phyloP scores from a whole-genome alignment of 2,888 invertebrate genomes.

The Erpobdella octoculata region DNA sequence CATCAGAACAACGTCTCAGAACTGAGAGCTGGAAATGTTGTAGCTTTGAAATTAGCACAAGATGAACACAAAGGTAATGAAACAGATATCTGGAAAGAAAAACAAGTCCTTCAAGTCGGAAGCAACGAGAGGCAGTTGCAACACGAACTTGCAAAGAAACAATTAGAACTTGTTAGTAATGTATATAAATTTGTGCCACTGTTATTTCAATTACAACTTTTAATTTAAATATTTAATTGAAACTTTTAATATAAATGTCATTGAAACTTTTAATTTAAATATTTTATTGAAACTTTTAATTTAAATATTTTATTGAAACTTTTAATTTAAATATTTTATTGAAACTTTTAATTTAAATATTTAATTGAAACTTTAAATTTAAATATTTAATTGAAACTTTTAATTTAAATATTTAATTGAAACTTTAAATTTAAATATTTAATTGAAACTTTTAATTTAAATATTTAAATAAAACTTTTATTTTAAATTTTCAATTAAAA shows the following conservation, averaged over 20 bases:
- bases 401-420: conserved; percentile 3
- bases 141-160: conserved; percentile 66
- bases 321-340: neutral
- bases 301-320: neutral
- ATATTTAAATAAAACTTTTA: neutral
- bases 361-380: neutral
- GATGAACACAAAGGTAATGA: conserved; percentile 74
- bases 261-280: neutral
- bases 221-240: no score
- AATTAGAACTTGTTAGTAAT: conserved; percentile 64
- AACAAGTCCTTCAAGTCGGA: conserved; percentile 62
- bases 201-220: no score
- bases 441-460: neutral
- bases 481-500: neutral
- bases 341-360: neutral
- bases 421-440: neutral
- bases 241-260: no score
- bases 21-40: conserved; percentile 65
- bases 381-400: neutral
- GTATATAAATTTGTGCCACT: neutral
- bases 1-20: conserved; percentile 77
- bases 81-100: conserved; percentile 67
- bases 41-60: conserved; percentile 68
- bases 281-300: neutral
- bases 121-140: conserved; percentile 65